Base-by-base conservation (phyloP, 2,888 invertebrate genomes). In the Exephanes ischioxanthus region DNA sequence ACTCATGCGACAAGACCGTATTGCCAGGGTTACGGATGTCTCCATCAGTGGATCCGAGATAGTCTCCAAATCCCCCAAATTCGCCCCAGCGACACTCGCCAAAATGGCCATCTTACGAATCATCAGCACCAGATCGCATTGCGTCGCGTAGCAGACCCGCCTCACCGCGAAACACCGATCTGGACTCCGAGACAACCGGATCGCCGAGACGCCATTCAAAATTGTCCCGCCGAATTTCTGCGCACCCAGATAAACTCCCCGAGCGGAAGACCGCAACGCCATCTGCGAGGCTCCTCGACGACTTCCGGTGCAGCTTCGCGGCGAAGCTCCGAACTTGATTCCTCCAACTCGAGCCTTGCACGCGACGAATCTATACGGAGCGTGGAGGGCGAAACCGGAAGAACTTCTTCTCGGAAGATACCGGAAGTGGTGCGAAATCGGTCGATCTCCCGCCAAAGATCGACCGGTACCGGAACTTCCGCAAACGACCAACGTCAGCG, bases 211-310 rank as follows among this genome's bases (percentile, higher is more conserved):
- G 88, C 85, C 11, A 76, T 72, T 61, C 89, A 89, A 71, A 90
- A 89, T 83, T 89, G 81, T 53, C 89, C 89, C 1, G 85, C 88
- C 7, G 87, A 90, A 84, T 88, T 89, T 80, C 30, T 85, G 48
- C 80, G 67, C 9, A 71, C 73, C 33, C 70, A 67, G 22, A 81
- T 26, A 16, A 63, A 6, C n/a, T 63, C 63, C 0, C 16, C 33
- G n/a, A 33, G 33, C 63, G 63, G 81, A n/a, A 37, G 45, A 73
- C n/a, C 6, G 2, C 22, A 45, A 30, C 41, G 16, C 5, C 3
- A 22, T 3, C 33, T n/a, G 5, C n/a, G 33, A 5, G 14, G 22
- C 14, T 58, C 72, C 14, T 5, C 16, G 41, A 63, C n/a, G 7
- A 30, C 48, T 22, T 63, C 30, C 37, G n/a, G 19, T n/a, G 30